Evolutionary conservation across 2,113 vertebrate genomes (phyloP), one percentile per base, ranked within the genome.

Genomic region (Heterocephalus glaber): DNA sequence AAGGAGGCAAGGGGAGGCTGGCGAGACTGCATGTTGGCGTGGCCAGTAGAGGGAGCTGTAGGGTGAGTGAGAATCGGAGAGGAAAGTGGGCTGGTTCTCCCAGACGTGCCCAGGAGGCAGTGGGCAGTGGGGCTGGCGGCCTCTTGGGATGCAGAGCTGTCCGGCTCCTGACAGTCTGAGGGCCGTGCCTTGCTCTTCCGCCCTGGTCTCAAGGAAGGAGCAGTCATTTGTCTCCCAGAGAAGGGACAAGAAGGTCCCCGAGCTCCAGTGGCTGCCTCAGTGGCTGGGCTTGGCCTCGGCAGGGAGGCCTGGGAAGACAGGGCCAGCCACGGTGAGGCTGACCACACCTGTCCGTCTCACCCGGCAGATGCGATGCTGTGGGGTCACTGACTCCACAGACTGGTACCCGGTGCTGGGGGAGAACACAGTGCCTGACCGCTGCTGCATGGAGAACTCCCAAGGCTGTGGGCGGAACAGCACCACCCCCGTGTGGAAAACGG

Each of bases 391-490:
- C 65, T 99, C 99, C 96, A 99, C 98, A 0, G 99, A 99, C 90
- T 99, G 99, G 99, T 99, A 99, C 52, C 98, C 99, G 1, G 99
- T 99, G 86, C 98, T 99, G 88, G 99, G 99, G 90, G 99, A 99
- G 93, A 99, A 99, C 93, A 98, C 98, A 11, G 99, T 99, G 52
- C 99, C 99, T 1, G 99, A 99, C 98, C 98, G 99, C 96, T 99
- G 99, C 96, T 99, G 99, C 97, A 99, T 98, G 74, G 99, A 99
- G 96, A 99, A 99, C 97, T 99, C 99, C 95, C 99, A 99, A 98
- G 99, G 99, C 97, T 99, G 99, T 79, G 99, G 99, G 20, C 98
- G 98, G 1, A 99, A 99, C 90, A 97, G 98, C 90, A 99, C 99
- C 33, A 99, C 99, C 93, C 97, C 98, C 90, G 98, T 99, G 97